Evolutionary conservation across 1,140 invertebrate species (phyloP).

Genomic region (Drosophila athabasca): DNA sequence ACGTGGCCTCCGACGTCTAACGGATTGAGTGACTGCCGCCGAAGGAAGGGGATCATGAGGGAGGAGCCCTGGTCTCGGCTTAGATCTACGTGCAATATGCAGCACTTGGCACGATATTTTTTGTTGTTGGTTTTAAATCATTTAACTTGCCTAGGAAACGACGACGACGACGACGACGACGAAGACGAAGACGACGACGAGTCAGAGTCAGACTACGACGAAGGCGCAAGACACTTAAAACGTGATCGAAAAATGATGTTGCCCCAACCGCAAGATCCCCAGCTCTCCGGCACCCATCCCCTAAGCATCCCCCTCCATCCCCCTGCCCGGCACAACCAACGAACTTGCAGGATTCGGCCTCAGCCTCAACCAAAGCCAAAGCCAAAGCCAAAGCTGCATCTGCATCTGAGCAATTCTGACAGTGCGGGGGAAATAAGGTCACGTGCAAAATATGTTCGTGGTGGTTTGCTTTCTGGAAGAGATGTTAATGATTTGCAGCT

Average conservation of each 20-base stretch:
- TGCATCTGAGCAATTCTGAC: constrained; percentile 50
- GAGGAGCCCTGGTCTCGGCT: constrained; percentile 26
- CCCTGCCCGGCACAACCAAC: constrained; percentile 14
- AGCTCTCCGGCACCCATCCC: constrained; percentile 48
- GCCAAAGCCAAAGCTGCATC: constrained; percentile 4
- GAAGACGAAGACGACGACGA: constrained; percentile 36
- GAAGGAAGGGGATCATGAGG: background rate
- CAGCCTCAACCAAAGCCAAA: constrained; percentile 13
- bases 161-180: constrained; percentile 42
- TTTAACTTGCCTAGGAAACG: constrained; percentile 75
- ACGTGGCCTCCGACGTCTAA: constrained; percentile 69
- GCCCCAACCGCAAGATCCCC: constrained; percentile 52
- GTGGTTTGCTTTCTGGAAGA: constrained; percentile 59
- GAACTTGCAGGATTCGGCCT: constrained; percentile 10
- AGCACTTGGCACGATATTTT: constrained; percentile 80
- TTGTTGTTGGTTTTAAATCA: constrained; percentile 80
- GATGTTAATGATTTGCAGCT: constrained; percentile 82
- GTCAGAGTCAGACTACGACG: constrained; percentile 53
- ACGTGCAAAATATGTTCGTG: constrained; percentile 80
- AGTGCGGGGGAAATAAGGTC: constrained; percentile 80
- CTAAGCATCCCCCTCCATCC: constrained; percentile 6
- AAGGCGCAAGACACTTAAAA: constrained; percentile 81
- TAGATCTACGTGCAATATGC: constrained; percentile 73
- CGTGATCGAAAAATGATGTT: constrained; percentile 82
- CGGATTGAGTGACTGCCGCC: constrained; percentile 73